A percentile compares a stretch with the other conserved stretches of the same genome.
Evolutionary conservation across 2,113 vertebrate genomes (phyloP).

Genomic region (Sprattus sprattus): DNA sequence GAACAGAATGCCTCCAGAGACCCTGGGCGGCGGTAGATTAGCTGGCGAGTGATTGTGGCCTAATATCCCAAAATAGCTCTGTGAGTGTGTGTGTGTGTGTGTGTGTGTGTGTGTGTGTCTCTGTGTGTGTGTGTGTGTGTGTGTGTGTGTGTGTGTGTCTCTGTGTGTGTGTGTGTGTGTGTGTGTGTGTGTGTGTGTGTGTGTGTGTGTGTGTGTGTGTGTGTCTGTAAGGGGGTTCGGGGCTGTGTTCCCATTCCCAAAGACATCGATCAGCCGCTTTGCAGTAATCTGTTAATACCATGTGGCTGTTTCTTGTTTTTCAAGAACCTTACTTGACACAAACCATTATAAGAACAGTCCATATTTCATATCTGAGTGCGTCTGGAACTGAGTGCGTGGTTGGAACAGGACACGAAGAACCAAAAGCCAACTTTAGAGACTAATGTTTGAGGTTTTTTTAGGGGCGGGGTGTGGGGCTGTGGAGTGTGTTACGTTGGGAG

Average conservation of each 20-base stretch:
- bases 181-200: neutral
- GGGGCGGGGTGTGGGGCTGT: neutral
- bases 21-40: neutral
- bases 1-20: neutral
- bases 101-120: neutral
- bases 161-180: neutral
- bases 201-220: neutral
- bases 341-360: neutral
- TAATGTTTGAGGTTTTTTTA: neutral
- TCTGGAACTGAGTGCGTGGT: neutral
- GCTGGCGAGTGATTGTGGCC: neutral
- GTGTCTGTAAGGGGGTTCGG: no score
- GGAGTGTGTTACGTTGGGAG: neutral
- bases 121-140: neutral
- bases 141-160: neutral
- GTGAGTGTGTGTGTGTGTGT: neutral
- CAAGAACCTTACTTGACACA: neutral
- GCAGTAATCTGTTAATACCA: neutral
- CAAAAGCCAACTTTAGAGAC: neutral
- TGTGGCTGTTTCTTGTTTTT: no score
- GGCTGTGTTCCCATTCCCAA: neutral
- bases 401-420: neutral
- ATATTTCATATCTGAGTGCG: neutral
- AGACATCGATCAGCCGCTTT: neutral
- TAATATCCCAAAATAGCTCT: neutral